Conservation (phyloP, 2,797 vertebrate genomes). For the Botia almorhae region DNA sequence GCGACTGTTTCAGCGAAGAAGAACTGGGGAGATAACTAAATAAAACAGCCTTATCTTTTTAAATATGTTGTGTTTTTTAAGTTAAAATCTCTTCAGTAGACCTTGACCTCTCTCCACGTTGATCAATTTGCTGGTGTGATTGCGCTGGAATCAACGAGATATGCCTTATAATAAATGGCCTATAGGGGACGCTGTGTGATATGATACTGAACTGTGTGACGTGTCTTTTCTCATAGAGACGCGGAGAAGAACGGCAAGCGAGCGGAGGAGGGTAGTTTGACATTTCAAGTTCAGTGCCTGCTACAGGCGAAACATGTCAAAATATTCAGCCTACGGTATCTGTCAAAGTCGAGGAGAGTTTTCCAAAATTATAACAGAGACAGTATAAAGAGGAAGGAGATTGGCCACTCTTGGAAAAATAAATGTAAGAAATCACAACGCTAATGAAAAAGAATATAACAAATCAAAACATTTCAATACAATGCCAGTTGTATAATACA, state of each 20-base stretch:
- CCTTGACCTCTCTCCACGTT: slow-evolving; percentile 37
- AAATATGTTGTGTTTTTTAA: slow-evolving; percentile 32
- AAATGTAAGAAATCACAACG: neutral
- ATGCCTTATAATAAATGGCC: slow-evolving; percentile 7
- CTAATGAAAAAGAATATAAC: neutral
- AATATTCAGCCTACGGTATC: slow-evolving; percentile 65
- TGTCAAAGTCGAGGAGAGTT: slow-evolving; percentile 68
- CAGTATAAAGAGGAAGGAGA: too few species aligned
- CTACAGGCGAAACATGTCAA: slow-evolving; percentile 69
- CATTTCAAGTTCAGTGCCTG: slow-evolving; percentile 71
- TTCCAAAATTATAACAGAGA: slow-evolving; percentile 39
- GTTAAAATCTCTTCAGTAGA: slow-evolving; percentile 40
- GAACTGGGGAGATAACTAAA: slow-evolving; percentile 50
- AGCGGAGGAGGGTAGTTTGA: slow-evolving; percentile 62
- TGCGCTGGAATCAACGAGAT: slow-evolving; percentile 18
- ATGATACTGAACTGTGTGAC: slow-evolving; percentile 31
- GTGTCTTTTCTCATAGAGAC: slow-evolving; percentile 31
- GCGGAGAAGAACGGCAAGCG: slow-evolving; percentile 50
- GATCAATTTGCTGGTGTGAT: slow-evolving; percentile 15
- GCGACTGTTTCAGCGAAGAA: slow-evolving; percentile 38
- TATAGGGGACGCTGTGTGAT: slow-evolving; percentile 27
- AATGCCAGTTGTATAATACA: too few species aligned
- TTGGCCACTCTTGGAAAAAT: neutral
- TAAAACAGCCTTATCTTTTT: slow-evolving; percentile 33
- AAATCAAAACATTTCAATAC: neutral